Evolutionary conservation across 2,113 vertebrate species (phyloP), one percentile per base, ranked within the genome.

Genomic region (Nesoenas mayeri): DNA sequence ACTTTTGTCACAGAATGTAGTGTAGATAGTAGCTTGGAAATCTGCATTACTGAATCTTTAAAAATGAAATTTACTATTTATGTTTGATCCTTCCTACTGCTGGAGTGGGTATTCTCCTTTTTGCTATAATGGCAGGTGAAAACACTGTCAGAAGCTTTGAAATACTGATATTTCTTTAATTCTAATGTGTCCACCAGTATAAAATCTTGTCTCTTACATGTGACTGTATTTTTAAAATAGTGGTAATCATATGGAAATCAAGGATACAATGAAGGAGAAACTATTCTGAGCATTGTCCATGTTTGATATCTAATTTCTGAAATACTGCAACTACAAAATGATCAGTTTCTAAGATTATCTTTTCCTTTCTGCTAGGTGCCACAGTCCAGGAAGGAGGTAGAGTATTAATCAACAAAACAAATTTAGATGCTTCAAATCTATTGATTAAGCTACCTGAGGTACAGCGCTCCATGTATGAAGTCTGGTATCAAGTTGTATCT

Each of bases 351-450:
- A 78, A 96, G 51, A 72, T 36, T 36, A 14, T 60, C 4, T 60
- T 88, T 89, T 95, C 15, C 15, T 91, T 90, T 77, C 72, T 90
- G 31, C 58, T 71, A 99, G 99, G 99, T 97, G 98, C 97, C 57
- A 26, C 94, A 79, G 98, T 99, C 65, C 97, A 96, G 81, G 99
- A 99, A 96, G 99, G 98, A 93, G 97, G 96, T 42, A 98, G 97
- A 90, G 97, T 99, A 47, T 48, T 98, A 64, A 99, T 99, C 89
- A 98, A 98, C 82, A 97, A 97, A 71, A 97, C 97, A 67, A 98
- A 98, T 93, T 96, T 99, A 82, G 99, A 99, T 91, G 99, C 98
- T 34, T 97, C 98, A 53, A 99, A 99, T 83, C 97, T 99, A n/a
- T 96, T 99, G 86, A 91, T 97, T 50, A 99, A 98, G 94, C 95